These are phyloP conservation scores for Harpegnathos saltator DNA, from an alignment of 1,140 invertebrate species.

Conservation along the genomic window DNA sequence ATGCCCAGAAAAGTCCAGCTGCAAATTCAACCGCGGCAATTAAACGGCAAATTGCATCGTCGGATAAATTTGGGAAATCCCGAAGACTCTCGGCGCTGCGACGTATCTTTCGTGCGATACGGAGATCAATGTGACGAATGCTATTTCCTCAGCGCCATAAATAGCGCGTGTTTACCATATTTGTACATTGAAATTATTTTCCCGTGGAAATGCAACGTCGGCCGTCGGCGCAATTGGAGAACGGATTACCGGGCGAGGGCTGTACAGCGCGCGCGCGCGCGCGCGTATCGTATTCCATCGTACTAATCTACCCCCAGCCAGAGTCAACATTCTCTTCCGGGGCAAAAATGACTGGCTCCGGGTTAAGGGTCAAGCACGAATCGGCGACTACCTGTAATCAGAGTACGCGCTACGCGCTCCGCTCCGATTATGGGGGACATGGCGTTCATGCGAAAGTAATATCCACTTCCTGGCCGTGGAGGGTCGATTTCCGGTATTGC, in stretches of 20 bases:
- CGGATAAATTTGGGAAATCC: too few species aligned
- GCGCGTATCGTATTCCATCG: slow-evolving; percentile 25
- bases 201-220: too few species aligned
- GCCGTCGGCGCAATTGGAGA: slow-evolving; percentile 22
- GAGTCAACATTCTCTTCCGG: slow-evolving; percentile 40
- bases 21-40: too few species aligned
- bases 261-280: too few species aligned
- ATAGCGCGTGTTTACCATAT: too few species aligned
- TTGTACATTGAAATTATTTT: too few species aligned
- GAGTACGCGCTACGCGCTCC: slow-evolving; percentile 5
- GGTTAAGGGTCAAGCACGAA: slow-evolving; percentile 49
- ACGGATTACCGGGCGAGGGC: slow-evolving; percentile 25
- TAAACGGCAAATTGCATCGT: too few species aligned
- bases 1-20: too few species aligned
- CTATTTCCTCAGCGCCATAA: too few species aligned
- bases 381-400: slow-evolving; percentile 56
- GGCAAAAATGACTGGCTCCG: slow-evolving; percentile 38
- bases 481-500: slow-evolving; percentile 72
- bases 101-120: too few species aligned
- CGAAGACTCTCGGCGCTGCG: too few species aligned
- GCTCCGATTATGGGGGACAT: slow-evolving; percentile 47
- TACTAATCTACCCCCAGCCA: slow-evolving; percentile 26
- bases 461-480: slow-evolving; percentile 61
- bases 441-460: slow-evolving; percentile 68
- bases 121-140: too few species aligned